These are phyloP conservation scores for Polydrusus pterygomalis DNA, from an alignment of 2,888 invertebrate species.

Conservation along the genomic window DNA sequence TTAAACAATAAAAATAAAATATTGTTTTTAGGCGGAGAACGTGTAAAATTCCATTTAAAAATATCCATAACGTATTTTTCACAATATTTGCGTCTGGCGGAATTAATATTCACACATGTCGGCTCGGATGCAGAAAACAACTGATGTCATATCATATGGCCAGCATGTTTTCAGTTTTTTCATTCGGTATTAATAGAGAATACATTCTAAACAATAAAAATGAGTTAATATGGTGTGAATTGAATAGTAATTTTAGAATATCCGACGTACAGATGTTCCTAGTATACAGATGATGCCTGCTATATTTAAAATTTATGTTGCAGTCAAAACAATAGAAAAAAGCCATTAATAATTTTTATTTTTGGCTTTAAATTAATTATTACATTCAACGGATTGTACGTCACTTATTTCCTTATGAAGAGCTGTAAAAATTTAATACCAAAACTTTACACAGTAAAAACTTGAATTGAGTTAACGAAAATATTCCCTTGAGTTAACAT, in stretches of 20 bases:
- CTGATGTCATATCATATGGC: slow-evolving; percentile 29
- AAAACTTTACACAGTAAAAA: too few relatives aligned
- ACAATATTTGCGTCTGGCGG: slow-evolving; percentile 11
- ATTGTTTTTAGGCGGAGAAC: background rate
- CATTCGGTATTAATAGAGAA: slow-evolving; percentile 25
- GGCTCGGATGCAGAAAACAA: slow-evolving; percentile 19
- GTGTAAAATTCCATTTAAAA: slow-evolving; percentile 7
- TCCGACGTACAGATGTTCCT: background rate
- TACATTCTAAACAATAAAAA: slow-evolving; percentile 23
- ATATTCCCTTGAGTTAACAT: too few relatives aligned
- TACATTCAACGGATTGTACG: too few relatives aligned
- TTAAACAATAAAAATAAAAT: background rate
- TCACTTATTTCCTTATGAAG: too few relatives aligned
- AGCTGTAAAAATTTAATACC: too few relatives aligned
- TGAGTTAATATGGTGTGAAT: slow-evolving; percentile 21
- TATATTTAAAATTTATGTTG: background rate
- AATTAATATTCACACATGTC: slow-evolving; percentile 16
- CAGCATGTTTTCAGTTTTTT: slow-evolving; percentile 22
- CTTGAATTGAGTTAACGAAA: too few relatives aligned
- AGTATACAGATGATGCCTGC: background rate
- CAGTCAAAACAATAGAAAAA: slow-evolving; percentile 3
- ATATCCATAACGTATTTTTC: slow-evolving; percentile 4
- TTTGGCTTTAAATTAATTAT: too few relatives aligned
- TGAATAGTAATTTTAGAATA: slow-evolving; percentile 7
- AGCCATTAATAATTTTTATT: background rate